These are phyloP conservation scores for Euplagia quadripunctaria DNA, from an alignment of 2,888 invertebrate genomes.

Conservation along the genomic window DNA sequence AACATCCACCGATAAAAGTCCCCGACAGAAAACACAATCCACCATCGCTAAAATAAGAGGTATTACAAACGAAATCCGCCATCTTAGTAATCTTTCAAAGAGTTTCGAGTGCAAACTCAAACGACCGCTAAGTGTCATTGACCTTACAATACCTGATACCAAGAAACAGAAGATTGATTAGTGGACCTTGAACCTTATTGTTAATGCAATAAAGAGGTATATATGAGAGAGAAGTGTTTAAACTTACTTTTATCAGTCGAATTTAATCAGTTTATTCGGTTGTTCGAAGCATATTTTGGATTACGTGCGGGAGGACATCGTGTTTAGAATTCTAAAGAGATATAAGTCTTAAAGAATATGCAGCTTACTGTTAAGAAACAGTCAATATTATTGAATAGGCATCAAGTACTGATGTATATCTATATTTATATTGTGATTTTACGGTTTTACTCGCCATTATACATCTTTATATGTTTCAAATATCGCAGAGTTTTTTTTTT, in stretches of 20 bases:
- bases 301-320: neutral
- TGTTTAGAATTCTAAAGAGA: neutral
- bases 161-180: slow-evolving; percentile 71
- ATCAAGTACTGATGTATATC: slow-evolving; percentile 6
- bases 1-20: slow-evolving; percentile 48
- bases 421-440: slow-evolving; percentile 8
- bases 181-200: slow-evolving; percentile 16
- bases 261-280: neutral
- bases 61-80: slow-evolving; percentile 72
- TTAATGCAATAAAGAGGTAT: slow-evolving; percentile 6
- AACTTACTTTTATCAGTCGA: neutral
- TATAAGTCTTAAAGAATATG: neutral
- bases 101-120: slow-evolving; percentile 63
- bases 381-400: neutral
- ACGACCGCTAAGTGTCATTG: slow-evolving; percentile 50
- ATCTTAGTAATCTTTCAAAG: slow-evolving; percentile 63
- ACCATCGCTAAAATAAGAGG: slow-evolving; percentile 69
- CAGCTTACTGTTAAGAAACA: neutral
- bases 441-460: slow-evolving; percentile 16
- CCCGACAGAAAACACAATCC: slow-evolving; percentile 53
- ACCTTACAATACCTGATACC: slow-evolving; percentile 48
- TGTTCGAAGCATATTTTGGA: neutral
- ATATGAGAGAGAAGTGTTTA: neutral
- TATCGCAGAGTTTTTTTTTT: neutral
- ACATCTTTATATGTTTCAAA: slow-evolving; percentile 4